Evolutionary conservation across 2,113 vertebrate genomes (phyloP), one percentile per base, ranked within the genome.

Genomic region (Heterotilapia buettikoferi): DNA sequence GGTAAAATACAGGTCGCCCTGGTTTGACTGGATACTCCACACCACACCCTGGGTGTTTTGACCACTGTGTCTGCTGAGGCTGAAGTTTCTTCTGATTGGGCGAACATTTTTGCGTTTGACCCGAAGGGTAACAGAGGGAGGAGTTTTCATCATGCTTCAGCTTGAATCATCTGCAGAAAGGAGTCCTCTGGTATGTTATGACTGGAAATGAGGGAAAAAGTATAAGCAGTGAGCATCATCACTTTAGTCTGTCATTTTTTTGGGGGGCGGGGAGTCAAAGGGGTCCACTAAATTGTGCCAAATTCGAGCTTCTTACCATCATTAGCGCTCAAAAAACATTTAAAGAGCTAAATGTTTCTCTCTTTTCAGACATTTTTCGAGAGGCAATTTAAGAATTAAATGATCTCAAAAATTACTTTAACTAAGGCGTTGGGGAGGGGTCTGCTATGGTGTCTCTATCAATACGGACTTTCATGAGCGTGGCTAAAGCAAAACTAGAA

Each of bases 111-210:
- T 96, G 2, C 96, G 91, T 93, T 96, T 97, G 79, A 97, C 91
- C 47, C 87, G 93, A 82, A 97, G 93, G 18, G 97, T 97, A 54
- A 97, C 91, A 52, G 96, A 95, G 80, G 96, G 95, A 80, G 97
- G 97, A 61, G 97, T 97, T 88, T 96, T 98, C 97, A 98, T 97
- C 92, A 94, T 96, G 57, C 45, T 86, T 31, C 53, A 66, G 56
- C 21, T 56, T 18, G 18, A 86, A 19, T 19, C 84, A 71, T 56
- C 26, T 66, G 84, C 53, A 11, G 71, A 6, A 9, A 61, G 9
- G 31, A 47, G 24, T 29, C 24, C 6, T 14, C 6, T 13, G 53
- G 9, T 38, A 36, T n/a, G 13, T 52, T 43, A 24, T 63, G 6
- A 13, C 12, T 33, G 56, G 3, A 84, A 61, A 82, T 3, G 19